Evolutionary conservation across 1,140 invertebrate genomes (phyloP), one percentile per base, ranked within the genome.

Genomic region (Drosophila melanica): DNA sequence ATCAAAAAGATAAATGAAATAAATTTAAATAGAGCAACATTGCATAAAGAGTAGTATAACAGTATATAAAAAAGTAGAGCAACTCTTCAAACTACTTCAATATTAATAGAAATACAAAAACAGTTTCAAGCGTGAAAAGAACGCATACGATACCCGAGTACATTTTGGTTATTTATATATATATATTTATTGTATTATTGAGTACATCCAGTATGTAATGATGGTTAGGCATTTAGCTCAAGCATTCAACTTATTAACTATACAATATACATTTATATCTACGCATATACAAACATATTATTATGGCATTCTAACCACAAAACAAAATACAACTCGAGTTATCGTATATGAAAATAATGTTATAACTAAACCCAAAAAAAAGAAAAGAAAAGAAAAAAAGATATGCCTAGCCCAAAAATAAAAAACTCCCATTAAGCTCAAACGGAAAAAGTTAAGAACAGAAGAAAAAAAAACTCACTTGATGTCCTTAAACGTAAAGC

Each of bases 181-280:
- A 59, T 48, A 47, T 16, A 45, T 37, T 44, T 66, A 53, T 47
- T 47, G 45, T 50, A 80, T 62, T 75, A 76, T 41, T 41, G 39
- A 41, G 39, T 41, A 41, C 39, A 7, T 41, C 12, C 39, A n/a
- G 39, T 41, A 41, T 41, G 12, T 41, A 41, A 41, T 39, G 71
- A 84, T 70, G 78, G 58, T 64, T 81, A 85, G 81, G 82, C 81
- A 85, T 87, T 87, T 87, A 81, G 82, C 78, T 81, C 75, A 78
- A 81, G 30, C 27, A 55, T 65, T 55, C 58, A 54, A 76, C 63
- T 67, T 69, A 79, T 50, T 63, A 81, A 23, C 68, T 69, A 77
- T 55, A 80, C 55, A 54, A 59, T 57, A 74, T 59, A 76, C 48
- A 69, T 75, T 44, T 74, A 67, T 59, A 71, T 27, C 55, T 73